Base-by-base conservation (phyloP, 2,797 vertebrate genomes). In the Agapornis canus region DNA sequence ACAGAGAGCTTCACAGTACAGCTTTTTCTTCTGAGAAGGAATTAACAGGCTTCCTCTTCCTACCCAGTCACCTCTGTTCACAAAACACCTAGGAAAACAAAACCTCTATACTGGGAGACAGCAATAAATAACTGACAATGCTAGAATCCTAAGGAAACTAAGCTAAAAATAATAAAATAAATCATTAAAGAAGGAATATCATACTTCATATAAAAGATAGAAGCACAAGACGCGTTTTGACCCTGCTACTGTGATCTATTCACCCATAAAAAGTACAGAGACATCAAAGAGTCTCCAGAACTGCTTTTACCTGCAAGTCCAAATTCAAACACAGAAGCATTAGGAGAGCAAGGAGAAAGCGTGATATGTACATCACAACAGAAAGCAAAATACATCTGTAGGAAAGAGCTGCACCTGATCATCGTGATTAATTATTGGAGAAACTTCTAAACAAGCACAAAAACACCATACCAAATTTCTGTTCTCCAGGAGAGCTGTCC, bases 291-390 rank as follows among this genome's bases (percentile, higher is more conserved):
- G 29, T 37, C 52, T 81, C 52, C 35, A 77, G 23, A 80, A 60
- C 10, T 5, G 48, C 45, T 73, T 73, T 52, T 22, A 77, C 20
- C 54, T 64, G 1, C 8, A 42, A 71, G 57, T 54, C 39, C 51
- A 86, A 22, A 57, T 25, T 18, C 3, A 79, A 64, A 77, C 9
- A 4, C 23, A 89, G 40, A 60, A 79, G 37, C 42, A 75, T 22
- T 32, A 75, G 13, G 23, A 64, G 13, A 64, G 45, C 40, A 48
- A 15, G 26, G 43, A 86, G 13, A 82, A 82, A 64, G 11, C 5
- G 4, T 1, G 39, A 51, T 0, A 84, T 20, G 5, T 9, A 37
- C 7, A 75, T 13, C 1, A 0, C 29, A 84, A 89, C 18, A 80
- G 65, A 86, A 86, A 56, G 8, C 29, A 64, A 39, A 48, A 61